A percentile compares a stretch with the other conserved stretches of the same genome.
Conservation (phyloP, 2,888 invertebrate species). For the Elgonia sp. region DNA sequence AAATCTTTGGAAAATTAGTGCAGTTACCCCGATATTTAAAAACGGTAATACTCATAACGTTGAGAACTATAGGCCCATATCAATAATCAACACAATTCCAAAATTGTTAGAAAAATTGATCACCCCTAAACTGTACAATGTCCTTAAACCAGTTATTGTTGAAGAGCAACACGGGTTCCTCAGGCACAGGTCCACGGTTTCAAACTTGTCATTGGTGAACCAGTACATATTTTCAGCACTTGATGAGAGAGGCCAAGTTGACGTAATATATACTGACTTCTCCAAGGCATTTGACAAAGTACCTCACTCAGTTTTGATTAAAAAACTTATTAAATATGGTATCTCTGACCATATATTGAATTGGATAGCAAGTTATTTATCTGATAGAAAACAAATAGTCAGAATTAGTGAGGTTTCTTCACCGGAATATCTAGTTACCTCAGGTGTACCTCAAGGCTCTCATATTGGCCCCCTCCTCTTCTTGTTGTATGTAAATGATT, state of each 20-base stretch:
- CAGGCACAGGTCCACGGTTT: conserved; percentile 36
- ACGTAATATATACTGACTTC: conserved; percentile 75
- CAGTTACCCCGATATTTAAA: conserved; percentile 3
- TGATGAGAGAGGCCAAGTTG: conserved; percentile 66
- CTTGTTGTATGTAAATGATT: conserved; percentile 59
- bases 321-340: conserved; percentile 62
- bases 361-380: conserved; percentile 65
- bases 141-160: background rate
- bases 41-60: conserved; percentile 3
- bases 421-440: background rate
- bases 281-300: conserved; percentile 79
- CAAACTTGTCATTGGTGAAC: conserved; percentile 31
- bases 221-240: conserved; percentile 67
- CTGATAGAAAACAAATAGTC: conserved; percentile 50
- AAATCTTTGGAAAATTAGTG: conserved; percentile 17
- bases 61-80: conserved; percentile 17
- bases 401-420: conserved; percentile 7
- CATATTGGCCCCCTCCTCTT: no score
- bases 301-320: conserved; percentile 67
- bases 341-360: conserved; percentile 52
- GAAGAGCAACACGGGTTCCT: conserved; percentile 54
- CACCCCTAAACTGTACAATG: background rate
- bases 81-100: conserved; percentile 1
- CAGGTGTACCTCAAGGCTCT: no score
- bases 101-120: conserved; percentile 22